Evolutionary conservation across 2,888 invertebrate species (phyloP).

Genomic region (Neoaliturus tenellus): DNA sequence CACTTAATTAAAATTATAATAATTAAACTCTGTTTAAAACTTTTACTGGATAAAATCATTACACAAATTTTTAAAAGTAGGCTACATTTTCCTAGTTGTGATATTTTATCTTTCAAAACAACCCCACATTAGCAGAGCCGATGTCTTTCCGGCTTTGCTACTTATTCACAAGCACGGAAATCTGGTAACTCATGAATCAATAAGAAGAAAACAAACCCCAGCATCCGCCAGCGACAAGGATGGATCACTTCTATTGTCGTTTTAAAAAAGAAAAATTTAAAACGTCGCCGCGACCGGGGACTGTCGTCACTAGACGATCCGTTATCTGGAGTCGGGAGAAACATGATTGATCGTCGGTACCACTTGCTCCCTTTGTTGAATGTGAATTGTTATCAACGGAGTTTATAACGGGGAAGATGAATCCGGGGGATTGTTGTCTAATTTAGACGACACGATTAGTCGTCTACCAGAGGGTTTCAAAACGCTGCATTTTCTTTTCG

Average conservation of each 20-base stretch:
- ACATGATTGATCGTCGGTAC: background rate
- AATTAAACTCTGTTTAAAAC: too few species aligned
- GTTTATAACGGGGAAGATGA: background rate
- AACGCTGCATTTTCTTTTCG: too few species aligned
- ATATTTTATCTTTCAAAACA: background rate
- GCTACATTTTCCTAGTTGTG: too few species aligned
- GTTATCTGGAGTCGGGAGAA: background rate
- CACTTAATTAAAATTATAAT: too few species aligned
- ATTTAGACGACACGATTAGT: too few species aligned
- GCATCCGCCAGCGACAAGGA: background rate
- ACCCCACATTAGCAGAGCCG: background rate
- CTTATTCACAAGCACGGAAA: constrained; percentile 19
- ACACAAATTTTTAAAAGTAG: too few species aligned
- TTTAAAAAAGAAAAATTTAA: constrained; percentile 33
- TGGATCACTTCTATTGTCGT: constrained; percentile 30
- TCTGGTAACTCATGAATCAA: constrained; percentile 20
- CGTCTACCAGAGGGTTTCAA: too few species aligned
- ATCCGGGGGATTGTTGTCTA: too few species aligned
- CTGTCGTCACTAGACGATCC: background rate
- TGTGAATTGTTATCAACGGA: background rate
- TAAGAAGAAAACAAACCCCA: constrained; percentile 24
- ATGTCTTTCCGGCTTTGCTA: background rate
- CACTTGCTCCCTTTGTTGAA: background rate
- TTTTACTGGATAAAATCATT: too few species aligned
- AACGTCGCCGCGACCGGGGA: background rate